Evolutionary conservation across 2,888 invertebrate species (phyloP).

Genomic region (Arctia plantaginis): DNA sequence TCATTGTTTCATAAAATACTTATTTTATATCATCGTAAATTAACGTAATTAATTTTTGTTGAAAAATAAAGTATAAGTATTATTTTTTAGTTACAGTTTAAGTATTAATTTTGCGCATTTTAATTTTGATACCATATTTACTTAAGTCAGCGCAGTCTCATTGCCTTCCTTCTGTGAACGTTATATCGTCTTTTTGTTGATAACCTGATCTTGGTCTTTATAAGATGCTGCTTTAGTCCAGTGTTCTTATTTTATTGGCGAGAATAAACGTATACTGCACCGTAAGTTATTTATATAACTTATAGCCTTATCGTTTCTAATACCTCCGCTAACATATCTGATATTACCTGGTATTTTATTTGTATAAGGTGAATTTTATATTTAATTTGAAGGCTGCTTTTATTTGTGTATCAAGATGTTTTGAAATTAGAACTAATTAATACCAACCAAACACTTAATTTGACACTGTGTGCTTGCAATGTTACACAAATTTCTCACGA

Average conservation of each 20-base stretch:
- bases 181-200: background rate
- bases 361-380: too few species aligned
- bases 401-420: background rate
- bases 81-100: too few species aligned
- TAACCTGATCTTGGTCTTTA: background rate
- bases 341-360: too few species aligned
- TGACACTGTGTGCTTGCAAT: background rate
- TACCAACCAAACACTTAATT: background rate
- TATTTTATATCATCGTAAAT: too few species aligned
- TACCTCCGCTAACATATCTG: too few species aligned
- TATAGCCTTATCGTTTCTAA: background rate
- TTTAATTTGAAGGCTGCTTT: too few species aligned
- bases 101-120: too few species aligned
- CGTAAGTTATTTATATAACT: background rate
- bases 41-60: too few species aligned
- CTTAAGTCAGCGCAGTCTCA: too few species aligned
- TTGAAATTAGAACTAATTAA: background rate
- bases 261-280: background rate
- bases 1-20: too few species aligned
- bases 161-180: background rate
- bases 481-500: background rate
- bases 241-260: slow-evolving; percentile 23
- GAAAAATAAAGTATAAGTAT: too few species aligned
- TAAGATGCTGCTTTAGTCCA: slow-evolving; percentile 12
- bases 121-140: too few species aligned